Base-by-base conservation (phyloP, 2,113 vertebrate species). In the Probosciger aterrimus region DNA sequence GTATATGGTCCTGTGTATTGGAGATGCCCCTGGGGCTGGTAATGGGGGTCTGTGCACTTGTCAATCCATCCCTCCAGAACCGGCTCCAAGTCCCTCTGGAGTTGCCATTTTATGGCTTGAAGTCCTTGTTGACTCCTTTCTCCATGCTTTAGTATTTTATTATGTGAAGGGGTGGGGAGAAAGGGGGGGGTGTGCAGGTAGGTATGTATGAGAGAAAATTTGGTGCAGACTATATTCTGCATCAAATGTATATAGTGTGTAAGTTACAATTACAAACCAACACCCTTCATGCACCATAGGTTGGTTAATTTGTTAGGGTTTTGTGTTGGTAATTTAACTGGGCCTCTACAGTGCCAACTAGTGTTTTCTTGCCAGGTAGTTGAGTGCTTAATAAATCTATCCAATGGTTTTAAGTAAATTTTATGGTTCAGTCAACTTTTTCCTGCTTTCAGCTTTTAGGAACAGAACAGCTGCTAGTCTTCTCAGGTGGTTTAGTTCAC, bases 361-460 rank as follows among this genome's bases (percentile, higher is more conserved):
- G 31, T 69, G 35, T 82, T 97, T 94, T 78, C 39, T 88, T 96
- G 88, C 83, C 74, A 92, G 92, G 88, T 82, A 95, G 47, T n/a
- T 63, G 76, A 97, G 70, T 86, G 67, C 41, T 94, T 93, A 96
- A 94, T 94, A 96, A 97, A 94, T 83, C 73, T 91, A 49, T 91
- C 84, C 82, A 88, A 67, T n/a, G 28, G n/a, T 28, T 84, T 92
- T 81, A 95, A 90, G 90, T 55, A 43, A 52, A 86, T 96, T 95
- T 67, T 95, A 84, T 59, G 63, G 55, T 59, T 62, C n/a, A 53
- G 55, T 92, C 75, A 92, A 43, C 83, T 92, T 90, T 94, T 88
- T 89, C 78, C 47, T 96, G 79, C 63, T 91, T 91, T 93, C 53
- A 53, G 50, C 75, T 92, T 95, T 88, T 60, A 96, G 82, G 59